Evolutionary conservation across 2,113 vertebrate species (phyloP), one percentile per base, ranked within the genome.

Genomic region (Chaetorhynchus papuensis): DNA sequence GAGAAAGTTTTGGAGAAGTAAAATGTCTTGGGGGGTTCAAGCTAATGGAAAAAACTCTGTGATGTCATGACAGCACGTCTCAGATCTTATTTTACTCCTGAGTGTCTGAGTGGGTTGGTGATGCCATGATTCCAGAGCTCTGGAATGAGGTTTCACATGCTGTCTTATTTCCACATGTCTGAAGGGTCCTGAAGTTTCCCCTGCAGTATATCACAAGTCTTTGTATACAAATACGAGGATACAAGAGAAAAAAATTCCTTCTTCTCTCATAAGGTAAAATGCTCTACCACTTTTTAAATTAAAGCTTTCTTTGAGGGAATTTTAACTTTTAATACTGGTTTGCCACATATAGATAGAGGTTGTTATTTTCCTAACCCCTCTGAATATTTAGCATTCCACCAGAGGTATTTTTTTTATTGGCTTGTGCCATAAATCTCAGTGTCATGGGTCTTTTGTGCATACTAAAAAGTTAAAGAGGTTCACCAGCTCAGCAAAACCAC

Each of bases 371-470:
- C 79, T 96, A 94, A 91, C 59, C 66, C 44, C 70, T 83, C 27
- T 54, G 35, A 94, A 96, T 93, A 77, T 85, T 95, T 97, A 77
- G 42, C 84, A 89, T 93, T 91, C 89, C 81, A 42, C 15, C 8
- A 68, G 84, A 87, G 37, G 74, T 84, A 68, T 56, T 87, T 91
- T 83, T 77, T 95, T 76, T 74, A 90, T 91, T 88, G 88, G 45
- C 35, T 94, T 66, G 35, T 44, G 31, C 41, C 72, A 71, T 93
- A 96, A 93, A 93, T 88, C 87, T 88, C 56, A 70, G 68, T 47
- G 64, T 77, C 76, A 77, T 10, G 24, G 35, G 66, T 39, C 87
- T 93, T 94, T n/a, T 72, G 78, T 80, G 66, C 44, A 75, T 37
- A 86, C 59, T 95, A 80, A 93, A 91, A 91, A 21, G 10, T 82